Percentiles rank a stretch among this genome's conserved stretches.
Evolutionary conservation across 2,113 vertebrate species (phyloP).

Genomic region (Ciconia boyciana): DNA sequence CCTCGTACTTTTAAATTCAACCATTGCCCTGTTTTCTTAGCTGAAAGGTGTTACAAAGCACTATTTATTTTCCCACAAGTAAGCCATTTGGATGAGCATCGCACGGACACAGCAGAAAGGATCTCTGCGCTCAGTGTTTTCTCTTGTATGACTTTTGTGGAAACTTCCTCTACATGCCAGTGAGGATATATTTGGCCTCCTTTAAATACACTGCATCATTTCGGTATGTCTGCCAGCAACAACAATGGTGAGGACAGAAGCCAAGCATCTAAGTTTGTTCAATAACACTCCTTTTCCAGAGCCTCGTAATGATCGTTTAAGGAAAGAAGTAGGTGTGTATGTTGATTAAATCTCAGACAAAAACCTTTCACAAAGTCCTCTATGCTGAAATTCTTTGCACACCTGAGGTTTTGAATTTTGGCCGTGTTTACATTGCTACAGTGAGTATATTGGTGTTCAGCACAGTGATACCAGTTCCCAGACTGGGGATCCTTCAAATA

Average conservation of each 20-base stretch:
- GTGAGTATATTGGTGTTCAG: not conserved
- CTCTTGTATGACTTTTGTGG: conserved; percentile 29
- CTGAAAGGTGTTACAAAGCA: conserved; percentile 13
- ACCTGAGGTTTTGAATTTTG: not conserved
- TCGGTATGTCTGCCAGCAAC: conserved; percentile 7
- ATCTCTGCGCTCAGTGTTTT: not conserved
- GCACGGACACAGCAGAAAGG: not conserved
- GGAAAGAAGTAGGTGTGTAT: not conserved
- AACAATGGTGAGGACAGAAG: not conserved
- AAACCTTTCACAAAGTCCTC: not conserved
- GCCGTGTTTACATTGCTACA: conserved; percentile 19
- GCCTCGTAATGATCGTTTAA: not conserved
- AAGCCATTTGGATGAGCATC: not conserved
- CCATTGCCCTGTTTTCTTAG: not conserved
- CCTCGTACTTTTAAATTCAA: not conserved
- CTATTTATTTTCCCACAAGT: conserved; percentile 66
- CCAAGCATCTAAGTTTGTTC: not conserved
- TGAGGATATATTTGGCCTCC: conserved; percentile 33
- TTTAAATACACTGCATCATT: conserved; percentile 42
- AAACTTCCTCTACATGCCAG: conserved; percentile 41
- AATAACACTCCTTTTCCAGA: not conserved
- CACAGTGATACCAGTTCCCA: not conserved
- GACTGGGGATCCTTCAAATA: not conserved
- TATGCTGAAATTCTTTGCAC: not conserved
- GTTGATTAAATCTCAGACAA: not conserved